Evolutionary conservation across 2,797 vertebrate genomes (phyloP).

Genomic region (Mionectes olivaceus): DNA sequence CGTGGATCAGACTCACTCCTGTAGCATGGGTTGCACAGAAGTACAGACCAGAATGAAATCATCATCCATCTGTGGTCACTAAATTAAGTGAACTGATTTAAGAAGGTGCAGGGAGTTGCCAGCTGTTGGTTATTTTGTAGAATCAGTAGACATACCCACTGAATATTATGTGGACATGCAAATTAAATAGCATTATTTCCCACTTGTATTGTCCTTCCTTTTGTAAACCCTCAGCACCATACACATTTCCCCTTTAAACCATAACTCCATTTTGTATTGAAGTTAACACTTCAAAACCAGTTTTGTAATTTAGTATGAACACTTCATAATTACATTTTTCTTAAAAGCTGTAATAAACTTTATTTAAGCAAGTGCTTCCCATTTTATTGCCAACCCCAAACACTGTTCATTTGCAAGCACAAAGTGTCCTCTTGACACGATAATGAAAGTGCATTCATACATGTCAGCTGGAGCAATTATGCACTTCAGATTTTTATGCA

Average conservation of each 20-base stretch:
- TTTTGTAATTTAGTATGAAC: slow-evolving; percentile 70
- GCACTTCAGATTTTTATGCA: slow-evolving; percentile 74
- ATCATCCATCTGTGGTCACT: not conserved
- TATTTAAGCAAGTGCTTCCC: slow-evolving; percentile 78
- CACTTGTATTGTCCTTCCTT: not conserved
- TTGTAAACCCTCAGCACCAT: not conserved
- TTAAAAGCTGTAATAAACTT: slow-evolving; percentile 82
- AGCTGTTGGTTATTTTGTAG: not conserved
- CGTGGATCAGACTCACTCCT: not conserved
- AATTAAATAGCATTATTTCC: not conserved
- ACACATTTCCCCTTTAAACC: slow-evolving; percentile 30
- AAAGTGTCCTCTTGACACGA: slow-evolving; percentile 82
- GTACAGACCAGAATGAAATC: not conserved
- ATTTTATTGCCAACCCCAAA: slow-evolving; percentile 78
- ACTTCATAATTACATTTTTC: slow-evolving; percentile 77
- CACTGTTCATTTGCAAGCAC: slow-evolving; percentile 77
- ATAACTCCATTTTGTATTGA: slow-evolving; percentile 20
- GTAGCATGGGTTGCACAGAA: not conserved
- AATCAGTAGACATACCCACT: not conserved
- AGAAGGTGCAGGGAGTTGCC: not conserved
- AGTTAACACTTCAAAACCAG: slow-evolving; percentile 67
- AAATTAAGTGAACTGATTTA: not conserved
- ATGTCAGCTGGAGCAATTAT: slow-evolving; percentile 83
- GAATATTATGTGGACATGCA: not conserved
- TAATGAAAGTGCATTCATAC: slow-evolving; percentile 84